Conservation (phyloP, 23 tunicate genomes). For the Styela plicata region DNA sequence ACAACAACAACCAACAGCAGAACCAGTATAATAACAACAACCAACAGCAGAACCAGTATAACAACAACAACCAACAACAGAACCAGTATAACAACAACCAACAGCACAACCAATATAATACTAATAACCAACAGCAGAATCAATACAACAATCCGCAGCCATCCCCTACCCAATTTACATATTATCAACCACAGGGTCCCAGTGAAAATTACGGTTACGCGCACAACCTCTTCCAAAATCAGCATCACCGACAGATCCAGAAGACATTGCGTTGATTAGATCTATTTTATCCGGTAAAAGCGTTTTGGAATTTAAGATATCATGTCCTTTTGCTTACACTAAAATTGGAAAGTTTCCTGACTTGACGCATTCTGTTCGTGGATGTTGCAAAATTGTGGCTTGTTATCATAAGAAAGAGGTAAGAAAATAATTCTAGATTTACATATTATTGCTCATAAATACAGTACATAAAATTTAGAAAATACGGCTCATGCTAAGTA, state of each 20-base stretch:
- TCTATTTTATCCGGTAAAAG: background rate
- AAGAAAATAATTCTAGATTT: too few species aligned
- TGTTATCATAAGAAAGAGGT: conserved; percentile 22
- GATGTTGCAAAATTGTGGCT: conserved; percentile 23
- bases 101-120: too few species aligned
- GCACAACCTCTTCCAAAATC: background rate
- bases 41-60: too few species aligned
- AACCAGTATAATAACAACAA: too few species aligned
- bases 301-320: background rate
- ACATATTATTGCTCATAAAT: too few species aligned
- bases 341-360: conserved; percentile 20
- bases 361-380: conserved; percentile 4
- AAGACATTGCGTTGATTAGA: background rate
- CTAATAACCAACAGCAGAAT: too few species aligned
- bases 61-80: too few species aligned
- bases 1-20: background rate
- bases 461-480: too few species aligned
- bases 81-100: background rate
- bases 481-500: too few species aligned
- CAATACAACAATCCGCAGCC: too few species aligned
- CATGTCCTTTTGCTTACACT: conserved; percentile 6
- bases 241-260: background rate
- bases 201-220: background rate
- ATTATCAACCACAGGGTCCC: background rate
- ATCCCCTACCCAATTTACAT: background rate